Percentiles rank a stretch among this genome's conserved stretches.
phyloP scores from a whole-genome alignment of 2,113 vertebrate genomes.

The Anarrhichthys ocellatus region DNA sequence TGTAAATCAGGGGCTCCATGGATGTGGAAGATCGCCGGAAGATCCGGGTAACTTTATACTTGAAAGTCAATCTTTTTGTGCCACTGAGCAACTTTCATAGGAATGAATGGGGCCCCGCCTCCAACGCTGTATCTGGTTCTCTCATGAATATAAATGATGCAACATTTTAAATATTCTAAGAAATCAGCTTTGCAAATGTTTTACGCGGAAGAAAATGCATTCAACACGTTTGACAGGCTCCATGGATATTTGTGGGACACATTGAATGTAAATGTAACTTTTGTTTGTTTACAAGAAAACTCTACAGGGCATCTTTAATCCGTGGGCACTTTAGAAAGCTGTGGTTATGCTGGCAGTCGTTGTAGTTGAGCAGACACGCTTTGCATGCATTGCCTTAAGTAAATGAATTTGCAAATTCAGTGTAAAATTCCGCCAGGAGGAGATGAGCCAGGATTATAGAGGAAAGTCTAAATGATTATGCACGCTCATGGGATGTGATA shows the following conservation, averaged over 20 bases:
- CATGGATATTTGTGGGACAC: not conserved
- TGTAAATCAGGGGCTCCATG: not conserved
- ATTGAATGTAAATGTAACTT: not conserved
- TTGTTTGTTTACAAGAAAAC: slow-evolving; percentile 20
- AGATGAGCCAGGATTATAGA: slow-evolving; percentile 42
- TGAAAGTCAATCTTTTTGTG: not conserved
- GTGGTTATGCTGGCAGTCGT: not conserved
- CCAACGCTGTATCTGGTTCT: not conserved
- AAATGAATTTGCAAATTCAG: slow-evolving; percentile 14
- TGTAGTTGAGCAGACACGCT: not conserved
- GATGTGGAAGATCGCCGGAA: no score
- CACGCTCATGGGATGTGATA: slow-evolving; percentile 32
- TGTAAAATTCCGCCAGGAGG: slow-evolving; percentile 23
- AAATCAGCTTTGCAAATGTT: not conserved
- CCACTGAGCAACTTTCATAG: not conserved
- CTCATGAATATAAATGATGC: not conserved
- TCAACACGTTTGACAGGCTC: not conserved
- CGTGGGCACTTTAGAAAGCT: slow-evolving; percentile 2
- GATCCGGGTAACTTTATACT: no score
- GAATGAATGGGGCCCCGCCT: not conserved
- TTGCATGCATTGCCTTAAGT: slow-evolving; percentile 16
- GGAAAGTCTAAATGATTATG: slow-evolving; percentile 30
- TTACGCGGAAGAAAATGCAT: not conserved
- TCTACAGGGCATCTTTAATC: slow-evolving; percentile 9
- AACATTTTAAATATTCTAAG: not conserved